Evolutionary conservation across 92 coral and sea anemone genomes (phyloP), one percentile per base, ranked within the genome.

Genomic region (Palythoa heliodiscus): DNA sequence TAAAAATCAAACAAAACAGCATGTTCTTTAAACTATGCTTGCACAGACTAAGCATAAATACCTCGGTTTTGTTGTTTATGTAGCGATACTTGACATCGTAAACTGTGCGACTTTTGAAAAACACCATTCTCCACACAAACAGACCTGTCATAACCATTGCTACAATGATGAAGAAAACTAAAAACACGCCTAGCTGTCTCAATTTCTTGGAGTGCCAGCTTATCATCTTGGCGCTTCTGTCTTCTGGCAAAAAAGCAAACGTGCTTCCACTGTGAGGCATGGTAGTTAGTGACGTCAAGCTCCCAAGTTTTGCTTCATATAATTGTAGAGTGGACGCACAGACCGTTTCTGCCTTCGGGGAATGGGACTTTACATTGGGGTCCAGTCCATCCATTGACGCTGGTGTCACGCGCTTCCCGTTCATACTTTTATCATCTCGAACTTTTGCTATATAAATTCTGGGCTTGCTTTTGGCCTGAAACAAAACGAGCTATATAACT

Each of bases 131-230:
- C 99, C 98, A 96, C 0, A 91, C 90, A 82, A 92, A 94, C 61
- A 96, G 76, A 14, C 92, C 96, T 8, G 99, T 87, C 99, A 96
- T 93, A 15, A 94, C 95, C 57, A 94, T 40, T 35, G 95, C 90
- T 38, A 92, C 84, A 0, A 87, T 53, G 53, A 96, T 88, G 58
- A 96, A 96, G 14, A 94, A 75, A 55, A 82, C 91, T 82, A 96
- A 82, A 23, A 87, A 75, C 40, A 88, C 68, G 24, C 88, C 61
- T 63, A 94, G 87, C 58, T 75, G 88, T 20, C 87, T 87, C 81
- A 90, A 84, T 64, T 88, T 88, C 24, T 84, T 88, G 58, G 95
- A 83, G 23, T 92, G 92, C 92, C 93, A 90, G 23, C 91, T 88
- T 38, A 88, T 89, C 98, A 94, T 94, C 39, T 74, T 90, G 52